Evolutionary conservation across 1,140 invertebrate species (phyloP), one percentile per base, ranked within the genome.

Genomic region (Cydia fagiglandana): DNA sequence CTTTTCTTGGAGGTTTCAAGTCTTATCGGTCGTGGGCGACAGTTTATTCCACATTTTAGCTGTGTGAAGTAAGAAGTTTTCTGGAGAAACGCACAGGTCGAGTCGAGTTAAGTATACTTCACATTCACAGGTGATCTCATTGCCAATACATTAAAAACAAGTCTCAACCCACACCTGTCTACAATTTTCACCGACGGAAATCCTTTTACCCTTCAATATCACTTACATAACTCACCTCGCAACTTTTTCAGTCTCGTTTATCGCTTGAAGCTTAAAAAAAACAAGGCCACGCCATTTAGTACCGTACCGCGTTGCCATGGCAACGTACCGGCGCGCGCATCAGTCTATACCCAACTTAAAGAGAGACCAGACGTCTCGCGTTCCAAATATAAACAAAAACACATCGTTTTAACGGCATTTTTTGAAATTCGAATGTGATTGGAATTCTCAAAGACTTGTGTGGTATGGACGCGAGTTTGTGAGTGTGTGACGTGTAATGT

Each of bases 281-380:
- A 68, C n/a, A 70, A 73, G 66, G 75, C 56, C 45, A 24, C 5
- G 56, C 7, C 7, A 61, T 61, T 24, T 61, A 24, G 73, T 75
- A 81, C 73, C 76, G 75, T 73, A 73, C 83, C 75, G 76, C 75
- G 83, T 89, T 78, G 66, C 80, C 84, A 88, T 88, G 79, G 82
- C n/a, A 83, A 90, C 87, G 78, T 61, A 68, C 73, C 84, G 84
- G 88, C 88, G 88, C 88, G 88, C 87, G 88, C 88, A 89, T 45
- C 87, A 90, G 88, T 90, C 81, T 73, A 77, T 73, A 68, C 83
- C 79, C 80, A 82, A 76, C 84, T 66, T 73, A 80, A 79, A 73
- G 64, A 50, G 75, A 68, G 79, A 79, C 76, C 77, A 82, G 85
- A 78, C 87, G 88, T 80, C 80, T 86, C 77, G 30, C 10, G 12